These are phyloP conservation scores for Eupristina koningsbergeri DNA, from an alignment of 1,140 invertebrate species.

Conservation along the genomic window DNA sequence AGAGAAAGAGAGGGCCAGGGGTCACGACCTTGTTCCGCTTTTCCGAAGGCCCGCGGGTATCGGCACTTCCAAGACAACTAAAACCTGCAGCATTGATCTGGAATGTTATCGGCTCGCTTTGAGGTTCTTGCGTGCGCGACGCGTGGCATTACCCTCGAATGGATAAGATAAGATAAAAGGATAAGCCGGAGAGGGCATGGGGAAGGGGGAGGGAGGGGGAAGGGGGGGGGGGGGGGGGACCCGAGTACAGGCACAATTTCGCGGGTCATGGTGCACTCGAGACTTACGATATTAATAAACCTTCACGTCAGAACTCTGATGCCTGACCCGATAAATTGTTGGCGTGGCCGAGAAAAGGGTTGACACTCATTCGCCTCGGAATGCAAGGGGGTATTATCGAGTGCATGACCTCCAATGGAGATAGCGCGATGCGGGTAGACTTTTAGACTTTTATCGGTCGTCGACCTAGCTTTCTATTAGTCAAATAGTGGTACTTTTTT, in stretches of 20 bases:
- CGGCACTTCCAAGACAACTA: too few relatives aligned
- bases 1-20: not conserved
- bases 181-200: not conserved
- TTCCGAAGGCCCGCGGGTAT: not conserved
- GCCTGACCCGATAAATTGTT: not conserved
- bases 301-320: not conserved
- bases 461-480: not conserved
- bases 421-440: too few relatives aligned
- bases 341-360: not conserved
- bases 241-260: not conserved
- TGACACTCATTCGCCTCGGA: too few relatives aligned
- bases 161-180: constrained; percentile 19
- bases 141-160: not conserved
- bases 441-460: not conserved
- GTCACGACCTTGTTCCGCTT: constrained; percentile 42
- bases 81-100: not conserved
- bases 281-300: not conserved
- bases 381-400: too few relatives aligned
- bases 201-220: too few relatives aligned
- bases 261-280: too few relatives aligned
- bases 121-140: not conserved
- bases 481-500: constrained; percentile 2
- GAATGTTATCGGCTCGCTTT: not conserved
- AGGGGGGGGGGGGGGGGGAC: too few relatives aligned
- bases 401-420: too few relatives aligned